These are phyloP conservation scores for Hymenochirus boettgeri DNA, from an alignment of 2,113 vertebrate species.

Conservation along the genomic window DNA sequence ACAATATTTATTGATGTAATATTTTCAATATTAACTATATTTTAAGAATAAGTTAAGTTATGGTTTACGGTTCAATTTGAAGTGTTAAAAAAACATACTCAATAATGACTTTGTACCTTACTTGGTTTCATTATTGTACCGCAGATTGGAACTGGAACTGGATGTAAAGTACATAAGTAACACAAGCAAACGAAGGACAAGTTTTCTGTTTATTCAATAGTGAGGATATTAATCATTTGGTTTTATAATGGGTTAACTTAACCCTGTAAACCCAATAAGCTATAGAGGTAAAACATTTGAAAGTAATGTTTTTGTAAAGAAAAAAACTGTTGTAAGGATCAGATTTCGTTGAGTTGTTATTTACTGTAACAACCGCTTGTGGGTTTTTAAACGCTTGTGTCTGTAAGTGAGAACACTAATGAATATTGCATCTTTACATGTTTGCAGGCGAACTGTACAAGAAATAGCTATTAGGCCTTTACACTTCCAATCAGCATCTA, in stretches of 20 bases:
- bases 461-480: not conserved
- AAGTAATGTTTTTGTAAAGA: constrained; percentile 26
- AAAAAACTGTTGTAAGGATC: constrained; percentile 27
- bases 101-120: no score
- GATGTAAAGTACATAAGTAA: no score
- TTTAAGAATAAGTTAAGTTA: no score
- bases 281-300: constrained; percentile 17
- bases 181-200: no score
- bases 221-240: no score
- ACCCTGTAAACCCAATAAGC: constrained; percentile 8
- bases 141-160: no score
- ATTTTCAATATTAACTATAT: no score
- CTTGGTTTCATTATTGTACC: no score
- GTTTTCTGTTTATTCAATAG: no score
- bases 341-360: constrained; percentile 38
- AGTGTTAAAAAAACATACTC: no score
- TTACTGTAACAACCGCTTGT: constrained; percentile 29
- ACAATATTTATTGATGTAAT: no score
- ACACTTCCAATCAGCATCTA: constrained; percentile 11
- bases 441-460: not conserved
- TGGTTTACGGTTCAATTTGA: no score
- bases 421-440: constrained; percentile 38
- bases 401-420: constrained; percentile 38
- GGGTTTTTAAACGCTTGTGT: constrained; percentile 32
- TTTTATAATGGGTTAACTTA: constrained; percentile 5